phyloP scores from a whole-genome alignment of 2,888 invertebrate species.

The Torymus tubicola region DNA sequence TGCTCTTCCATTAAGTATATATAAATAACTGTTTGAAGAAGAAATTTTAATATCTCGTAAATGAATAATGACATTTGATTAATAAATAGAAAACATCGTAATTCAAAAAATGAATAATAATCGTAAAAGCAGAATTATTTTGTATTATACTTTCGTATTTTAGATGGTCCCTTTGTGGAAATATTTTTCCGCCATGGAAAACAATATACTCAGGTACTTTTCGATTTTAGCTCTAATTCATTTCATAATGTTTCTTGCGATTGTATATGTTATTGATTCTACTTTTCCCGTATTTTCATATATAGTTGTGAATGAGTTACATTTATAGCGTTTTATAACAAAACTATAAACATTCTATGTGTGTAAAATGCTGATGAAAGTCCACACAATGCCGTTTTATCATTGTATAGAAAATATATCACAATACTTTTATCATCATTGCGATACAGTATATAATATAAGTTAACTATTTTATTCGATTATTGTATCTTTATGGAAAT shows the following conservation, averaged over 20 bases:
- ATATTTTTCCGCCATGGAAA: constrained; percentile 27
- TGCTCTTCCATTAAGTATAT: constrained; percentile 14
- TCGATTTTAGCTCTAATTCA: constrained; percentile 1
- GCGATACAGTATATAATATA: background rate
- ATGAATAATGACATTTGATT: too few relatives aligned
- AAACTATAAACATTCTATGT: background rate
- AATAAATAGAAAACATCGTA: constrained; percentile 10
- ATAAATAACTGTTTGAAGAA: background rate
- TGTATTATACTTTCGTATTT: background rate
- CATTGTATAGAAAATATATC: constrained; percentile 16
- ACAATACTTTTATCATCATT: constrained; percentile 19
- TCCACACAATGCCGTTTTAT: background rate
- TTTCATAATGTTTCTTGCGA: background rate
- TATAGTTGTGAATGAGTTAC: background rate
- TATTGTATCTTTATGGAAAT: background rate
- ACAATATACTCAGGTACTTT: constrained; percentile 41
- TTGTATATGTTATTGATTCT: background rate
- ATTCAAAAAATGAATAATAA: constrained; percentile 1
- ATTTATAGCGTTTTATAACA: background rate
- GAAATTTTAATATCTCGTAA: background rate
- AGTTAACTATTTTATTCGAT: constrained; percentile 13
- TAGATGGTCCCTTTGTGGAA: constrained; percentile 32
- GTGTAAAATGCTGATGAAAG: background rate
- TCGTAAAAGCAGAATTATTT: constrained; percentile 6
- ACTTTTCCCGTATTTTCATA: background rate